Evolutionary conservation across 2,888 invertebrate genomes (phyloP), one percentile per base, ranked within the genome.

Genomic region (Helleia helle): DNA sequence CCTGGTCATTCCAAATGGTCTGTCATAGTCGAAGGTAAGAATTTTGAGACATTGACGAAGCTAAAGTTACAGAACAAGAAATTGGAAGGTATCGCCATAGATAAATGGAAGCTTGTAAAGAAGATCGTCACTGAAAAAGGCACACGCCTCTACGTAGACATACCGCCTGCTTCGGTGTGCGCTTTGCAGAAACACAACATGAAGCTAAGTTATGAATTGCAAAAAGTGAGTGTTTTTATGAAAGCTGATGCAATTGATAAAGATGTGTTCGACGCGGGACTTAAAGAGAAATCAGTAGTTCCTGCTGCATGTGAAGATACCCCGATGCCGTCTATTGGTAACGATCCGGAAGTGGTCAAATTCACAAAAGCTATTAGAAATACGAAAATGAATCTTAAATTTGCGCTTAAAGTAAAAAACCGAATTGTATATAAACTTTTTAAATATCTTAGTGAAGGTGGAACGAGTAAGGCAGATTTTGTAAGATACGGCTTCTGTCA

Each of bases 61-160:
- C 64, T 84, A 1, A 66, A 62, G 42, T 47, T 83, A 43, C 83
- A 84, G 54, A 84, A 84, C 47, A 66, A 50, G 40, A 46, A 55
- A 4, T 47, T 74, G 13, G 59, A 64, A 1, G 71, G 61, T 14
- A 55, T 74, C 40, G 62, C 73, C 43, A 57, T 83, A 50, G 56
- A 60, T 57, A 74, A 68, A 62, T 84, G 83, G 83, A 81, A 81
- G 50, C 60, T 71, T 9, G 76, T 83, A 1, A 80, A 75, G 51
- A 72, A 72, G 43, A 62, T 81, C 4, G 56, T 75, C 2, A 75
- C 62, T 0, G 39, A 39, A 0, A 77, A 73, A 38, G 83, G 83
- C 1, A 81, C 73, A 4, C 56, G 81, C 8, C 41, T 84, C 3
- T 84, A 81, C 45, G 74, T 81, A 0, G 83, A 84, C 36, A 76